phyloP scores from a whole-genome alignment of 2,113 vertebrate genomes.

The Sula dactylatra region DNA sequence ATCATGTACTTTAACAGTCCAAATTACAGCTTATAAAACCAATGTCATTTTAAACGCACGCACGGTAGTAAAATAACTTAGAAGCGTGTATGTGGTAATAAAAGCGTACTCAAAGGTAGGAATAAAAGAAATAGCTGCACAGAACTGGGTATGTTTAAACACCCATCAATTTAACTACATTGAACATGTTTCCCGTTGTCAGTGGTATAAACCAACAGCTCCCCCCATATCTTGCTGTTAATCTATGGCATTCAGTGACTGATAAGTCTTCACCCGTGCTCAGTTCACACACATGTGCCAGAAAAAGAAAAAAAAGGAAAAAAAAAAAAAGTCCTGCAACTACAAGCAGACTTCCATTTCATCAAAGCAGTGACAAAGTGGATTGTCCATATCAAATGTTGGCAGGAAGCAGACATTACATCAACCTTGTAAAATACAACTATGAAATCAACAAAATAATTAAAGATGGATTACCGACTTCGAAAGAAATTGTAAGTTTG shows the following conservation, averaged over 20 bases:
- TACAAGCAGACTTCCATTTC: constrained; percentile 66
- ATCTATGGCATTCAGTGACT: constrained; percentile 2
- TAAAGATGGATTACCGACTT: constrained; percentile 71
- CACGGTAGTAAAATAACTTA: neutral
- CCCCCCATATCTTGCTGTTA: neutral
- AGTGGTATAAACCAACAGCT: neutral
- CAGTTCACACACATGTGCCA: neutral
- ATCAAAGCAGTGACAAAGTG: constrained; percentile 67
- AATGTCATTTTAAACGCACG: fast-evolving
- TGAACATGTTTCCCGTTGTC: neutral
- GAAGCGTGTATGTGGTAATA: neutral
- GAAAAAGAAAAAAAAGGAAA: constrained; percentile 16
- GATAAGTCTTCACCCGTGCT: neutral
- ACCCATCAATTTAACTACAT: neutral
- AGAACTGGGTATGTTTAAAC: neutral
- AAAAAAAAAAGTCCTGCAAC: neutral
- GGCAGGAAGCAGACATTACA: constrained; percentile 67
- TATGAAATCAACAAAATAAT: constrained; percentile 77
- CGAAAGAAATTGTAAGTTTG: constrained; percentile 57
- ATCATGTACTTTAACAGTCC: neutral
- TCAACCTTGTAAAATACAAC: constrained; percentile 71
- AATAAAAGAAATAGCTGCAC: neutral
- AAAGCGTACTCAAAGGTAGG: neutral
- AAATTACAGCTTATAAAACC: neutral
- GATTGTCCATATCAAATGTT: constrained; percentile 72